These are phyloP conservation scores for Seira musarum DNA, from an alignment of 2,888 invertebrate genomes.

Conservation along the genomic window DNA sequence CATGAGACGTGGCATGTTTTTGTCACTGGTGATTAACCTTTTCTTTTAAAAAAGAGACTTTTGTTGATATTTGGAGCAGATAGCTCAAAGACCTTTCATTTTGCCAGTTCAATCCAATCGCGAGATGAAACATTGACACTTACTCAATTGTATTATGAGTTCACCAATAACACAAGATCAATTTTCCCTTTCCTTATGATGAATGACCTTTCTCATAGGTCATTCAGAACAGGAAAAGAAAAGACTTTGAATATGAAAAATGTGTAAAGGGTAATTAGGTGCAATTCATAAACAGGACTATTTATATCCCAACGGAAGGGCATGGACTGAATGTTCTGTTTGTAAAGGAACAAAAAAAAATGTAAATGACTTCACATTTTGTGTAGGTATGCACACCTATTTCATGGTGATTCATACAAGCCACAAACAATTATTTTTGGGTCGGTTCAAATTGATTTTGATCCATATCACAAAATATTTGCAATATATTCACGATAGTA, in stretches of 20 bases:
- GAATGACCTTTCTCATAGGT: constrained; percentile 50
- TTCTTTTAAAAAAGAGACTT: not conserved
- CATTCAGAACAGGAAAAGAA: constrained; percentile 31
- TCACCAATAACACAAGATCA: constrained; percentile 2
- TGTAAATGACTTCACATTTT: no score
- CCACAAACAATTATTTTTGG: no score
- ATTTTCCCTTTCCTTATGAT: constrained; percentile 46
- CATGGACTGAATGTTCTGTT: no score
- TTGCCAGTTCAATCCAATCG: not conserved
- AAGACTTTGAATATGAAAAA: not conserved
- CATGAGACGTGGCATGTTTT: no score
- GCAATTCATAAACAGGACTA: not conserved
- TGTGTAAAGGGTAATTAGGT: not conserved
- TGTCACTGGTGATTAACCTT: not conserved
- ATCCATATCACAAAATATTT: no score
- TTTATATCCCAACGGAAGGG: not conserved
- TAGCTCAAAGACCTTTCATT: constrained; percentile 1
- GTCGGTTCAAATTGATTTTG: no score
- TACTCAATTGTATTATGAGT: not conserved
- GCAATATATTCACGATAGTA: no score
- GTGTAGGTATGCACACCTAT: no score
- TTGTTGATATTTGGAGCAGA: not conserved
- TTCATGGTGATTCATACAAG: no score
- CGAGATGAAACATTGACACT: not conserved
- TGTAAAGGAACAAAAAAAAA: no score